Percentiles rank a stretch among this genome's conserved stretches.
phyloP scores from a whole-genome alignment of 2,113 vertebrate species.

The Eclectus roratus region DNA sequence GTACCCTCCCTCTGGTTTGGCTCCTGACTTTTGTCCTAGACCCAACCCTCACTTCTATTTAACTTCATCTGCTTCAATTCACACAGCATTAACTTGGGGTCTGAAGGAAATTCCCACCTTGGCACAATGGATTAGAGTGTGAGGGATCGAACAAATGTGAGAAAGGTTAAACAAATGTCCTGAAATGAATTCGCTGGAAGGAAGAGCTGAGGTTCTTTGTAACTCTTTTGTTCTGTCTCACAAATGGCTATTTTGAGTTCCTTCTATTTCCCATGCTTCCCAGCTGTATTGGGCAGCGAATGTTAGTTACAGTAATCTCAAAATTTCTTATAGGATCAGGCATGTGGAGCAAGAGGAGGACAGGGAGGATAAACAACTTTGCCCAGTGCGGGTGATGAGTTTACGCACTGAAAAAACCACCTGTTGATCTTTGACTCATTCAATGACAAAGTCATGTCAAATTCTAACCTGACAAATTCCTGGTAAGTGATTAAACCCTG shows the following conservation, averaged over 20 bases:
- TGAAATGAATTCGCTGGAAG: not conserved
- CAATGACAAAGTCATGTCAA: not conserved
- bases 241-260: accelerated
- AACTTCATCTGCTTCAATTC: not conserved
- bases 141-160: not conserved
- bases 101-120: not conserved
- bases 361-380: not conserved
- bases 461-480: conserved; percentile 27
- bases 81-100: not conserved
- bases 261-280: not conserved
- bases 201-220: not conserved
- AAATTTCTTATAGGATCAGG: not conserved
- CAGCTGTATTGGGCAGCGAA: not conserved
- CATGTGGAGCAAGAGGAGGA: not conserved
- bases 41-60: not conserved
- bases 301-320: not conserved
- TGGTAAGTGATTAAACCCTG: conserved; percentile 55
- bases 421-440: conserved; percentile 37
- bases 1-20: not conserved
- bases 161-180: not conserved
- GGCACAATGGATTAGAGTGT: not conserved
- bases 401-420: not conserved
- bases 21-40: not conserved
- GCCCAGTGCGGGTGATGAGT: not conserved
- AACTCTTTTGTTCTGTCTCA: not conserved